Base-by-base conservation (phyloP, 1,140 invertebrate genomes). In the Nebria ingens region DNA sequence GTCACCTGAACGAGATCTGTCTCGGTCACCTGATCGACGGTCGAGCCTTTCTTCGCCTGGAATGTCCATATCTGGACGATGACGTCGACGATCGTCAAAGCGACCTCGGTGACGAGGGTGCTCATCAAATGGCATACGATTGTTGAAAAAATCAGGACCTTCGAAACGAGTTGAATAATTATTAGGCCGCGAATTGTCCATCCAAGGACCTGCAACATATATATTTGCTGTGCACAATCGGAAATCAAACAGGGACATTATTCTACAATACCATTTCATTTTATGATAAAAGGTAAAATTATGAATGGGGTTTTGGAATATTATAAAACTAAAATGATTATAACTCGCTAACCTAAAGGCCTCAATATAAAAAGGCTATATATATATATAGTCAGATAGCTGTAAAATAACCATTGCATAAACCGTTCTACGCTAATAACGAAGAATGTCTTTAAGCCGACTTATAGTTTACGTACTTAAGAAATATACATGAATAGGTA, bases 151-250 rank as follows among this genome's bases (percentile, higher is more conserved):
- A 19, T 51, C 40, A 17, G 65, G 65, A 13, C 60, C 62, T 21
- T 69, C 65, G 54, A 66, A 67, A n/a, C 61, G 56, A 15, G 64
- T 64, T n/a, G 52, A 55, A 40, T 64, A 65, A n/a, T n/a, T n/a
- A 51, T 59, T 59, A 13, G 62, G 62, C 22, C 57, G 54, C 40
- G 55, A 54, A 19, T 60, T 62, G 25, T 65, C 61, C 62, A 64
- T 65, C 55, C 61, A 64, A 17, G 59, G 62, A 51, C 63, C 66
- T 64, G 56, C 15, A 62, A 57, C 25, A 54, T 29, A 56, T 42
- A 51, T 17, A n/a, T 19, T 15, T 50, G 3, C 2, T 22, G 55
- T 56, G 29, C 20, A 20, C 2, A 23, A 13, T 19, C n/a, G n/a
- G n/a, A n/a, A 34, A 34, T 34, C 25, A 9, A 9, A n/a, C 25